Evolutionary conservation across 2,797 vertebrate genomes (phyloP).

Genomic region (Taeniopygia guttata): DNA sequence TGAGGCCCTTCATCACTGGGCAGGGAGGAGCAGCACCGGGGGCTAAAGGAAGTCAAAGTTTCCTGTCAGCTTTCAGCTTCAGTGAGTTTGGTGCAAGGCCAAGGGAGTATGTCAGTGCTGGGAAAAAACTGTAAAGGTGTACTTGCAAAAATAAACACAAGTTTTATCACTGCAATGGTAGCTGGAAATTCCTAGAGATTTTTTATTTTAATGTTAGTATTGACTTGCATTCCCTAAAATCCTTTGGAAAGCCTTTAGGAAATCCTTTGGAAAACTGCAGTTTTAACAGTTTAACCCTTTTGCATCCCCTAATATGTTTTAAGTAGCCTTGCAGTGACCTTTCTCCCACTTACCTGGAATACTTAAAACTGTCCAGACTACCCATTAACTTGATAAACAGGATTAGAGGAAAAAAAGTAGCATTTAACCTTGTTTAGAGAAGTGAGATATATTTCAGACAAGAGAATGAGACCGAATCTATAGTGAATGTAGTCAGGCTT

Average conservation of each 20-base stretch:
- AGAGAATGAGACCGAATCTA: background rate
- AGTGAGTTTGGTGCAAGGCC: fast-evolving
- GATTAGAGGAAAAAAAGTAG: constrained; percentile 55
- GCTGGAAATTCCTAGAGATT: background rate
- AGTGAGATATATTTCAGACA: background rate
- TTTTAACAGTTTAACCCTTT: background rate
- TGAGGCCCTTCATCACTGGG: background rate
- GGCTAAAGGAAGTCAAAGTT: background rate
- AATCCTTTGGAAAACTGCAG: background rate
- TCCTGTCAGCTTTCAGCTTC: background rate
- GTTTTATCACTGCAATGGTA: background rate
- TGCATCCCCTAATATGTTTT: background rate
- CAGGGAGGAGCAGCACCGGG: background rate
- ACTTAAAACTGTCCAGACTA: constrained; percentile 20
- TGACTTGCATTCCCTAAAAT: background rate
- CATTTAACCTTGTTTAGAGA: constrained; percentile 18
- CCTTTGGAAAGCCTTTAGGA: background rate
- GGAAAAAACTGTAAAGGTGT: background rate
- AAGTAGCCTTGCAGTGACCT: background rate
- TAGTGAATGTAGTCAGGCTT: background rate
- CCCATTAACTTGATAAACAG: background rate
- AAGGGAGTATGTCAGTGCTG: background rate
- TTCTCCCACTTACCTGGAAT: constrained; percentile 33
- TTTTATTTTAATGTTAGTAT: background rate
- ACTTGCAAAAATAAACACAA: background rate